Percentiles rank a stretch among this genome's conserved stretches.
phyloP scores from a whole-genome alignment of 2,113 vertebrate species.

The Scatophagus argus region DNA sequence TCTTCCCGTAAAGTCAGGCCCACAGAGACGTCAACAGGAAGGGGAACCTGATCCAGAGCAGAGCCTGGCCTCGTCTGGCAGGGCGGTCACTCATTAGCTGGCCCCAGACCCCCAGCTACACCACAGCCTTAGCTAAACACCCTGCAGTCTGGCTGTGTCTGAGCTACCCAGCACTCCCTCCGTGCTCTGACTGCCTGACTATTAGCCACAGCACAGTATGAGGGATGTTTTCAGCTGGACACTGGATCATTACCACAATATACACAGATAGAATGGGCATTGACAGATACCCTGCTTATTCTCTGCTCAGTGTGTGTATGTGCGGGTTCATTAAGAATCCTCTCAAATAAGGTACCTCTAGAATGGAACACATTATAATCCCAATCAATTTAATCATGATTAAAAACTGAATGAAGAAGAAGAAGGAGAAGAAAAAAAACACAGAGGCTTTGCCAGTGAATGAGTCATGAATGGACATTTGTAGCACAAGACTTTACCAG shows the following conservation, averaged over 20 bases:
- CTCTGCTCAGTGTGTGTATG: neutral
- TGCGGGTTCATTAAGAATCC: slow-evolving; percentile 42
- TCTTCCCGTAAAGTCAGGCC: slow-evolving; percentile 85
- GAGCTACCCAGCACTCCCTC: slow-evolving; percentile 45
- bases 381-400: slow-evolving; percentile 45
- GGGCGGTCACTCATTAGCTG: slow-evolving; percentile 81
- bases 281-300: slow-evolving; percentile 42
- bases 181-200: slow-evolving; percentile 41
- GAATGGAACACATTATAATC: slow-evolving; percentile 50
- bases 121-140: slow-evolving; percentile 62
- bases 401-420: slow-evolving; percentile 46
- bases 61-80: slow-evolving; percentile 77
- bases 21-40: slow-evolving; percentile 87
- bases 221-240: slow-evolving; percentile 58
- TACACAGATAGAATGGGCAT: slow-evolving; percentile 53
- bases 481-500: slow-evolving; percentile 61
- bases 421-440: slow-evolving; percentile 34
- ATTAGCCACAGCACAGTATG: slow-evolving; percentile 48
- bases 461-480: slow-evolving; percentile 52
- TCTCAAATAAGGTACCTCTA: slow-evolving; percentile 26
- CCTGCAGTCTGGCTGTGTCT: slow-evolving; percentile 52
- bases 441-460: slow-evolving; percentile 22
- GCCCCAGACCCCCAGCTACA: slow-evolving; percentile 68
- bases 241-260: slow-evolving; percentile 57
- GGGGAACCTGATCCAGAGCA: slow-evolving; percentile 86